Evolutionary conservation across 2,797 vertebrate genomes (phyloP), one percentile per base, ranked within the genome.

Genomic region (Helarctos malayanus): DNA sequence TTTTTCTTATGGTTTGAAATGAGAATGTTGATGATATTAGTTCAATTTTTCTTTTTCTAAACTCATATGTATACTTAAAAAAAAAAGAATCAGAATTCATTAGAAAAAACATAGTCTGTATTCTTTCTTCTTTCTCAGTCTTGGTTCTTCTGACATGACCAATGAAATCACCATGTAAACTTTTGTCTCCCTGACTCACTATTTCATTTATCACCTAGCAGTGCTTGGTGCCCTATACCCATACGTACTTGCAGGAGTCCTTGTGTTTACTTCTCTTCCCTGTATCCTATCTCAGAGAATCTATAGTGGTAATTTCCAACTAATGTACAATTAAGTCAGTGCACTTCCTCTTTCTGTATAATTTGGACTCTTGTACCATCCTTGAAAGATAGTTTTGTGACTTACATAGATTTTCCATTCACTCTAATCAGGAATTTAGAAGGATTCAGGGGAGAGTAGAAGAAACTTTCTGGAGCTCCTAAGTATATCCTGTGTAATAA

Each of bases 201-300:
- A 47, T 61, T 49, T 85, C 7, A 45, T 41, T 61, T 57, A 23
- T 68, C 7, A 92, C 32, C 21, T 29, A 59, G 38, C 1, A 54
- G 16, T 1, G 1, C 25, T 57, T 25, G 1, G 1, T 73, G 5
- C 6, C 23, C 1, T 5, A 32, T 38, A n/a, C 0, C 1, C 0
- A 0, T 14, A 83, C 5, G 29, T 63, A 54, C 11, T 56, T 38
- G 11, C 3, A 16, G 54, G 1, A 27, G 1, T 61, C 6, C 10
- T 88, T 9, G 8, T 73, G 7, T 47, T 85, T 65, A 45, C 5
- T 79, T 80, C 32, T 69, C 7, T 90, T 75, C 18, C 13, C 12
- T 82, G 6, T 85, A 7, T 7, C 35, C 5, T 49, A 1, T 49
- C 32, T 95, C 65, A 81, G 27, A 8, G 21, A 78, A 19, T 79